Conservation (phyloP, 2,113 vertebrate genomes). For the Patagioenas fasciata region DNA sequence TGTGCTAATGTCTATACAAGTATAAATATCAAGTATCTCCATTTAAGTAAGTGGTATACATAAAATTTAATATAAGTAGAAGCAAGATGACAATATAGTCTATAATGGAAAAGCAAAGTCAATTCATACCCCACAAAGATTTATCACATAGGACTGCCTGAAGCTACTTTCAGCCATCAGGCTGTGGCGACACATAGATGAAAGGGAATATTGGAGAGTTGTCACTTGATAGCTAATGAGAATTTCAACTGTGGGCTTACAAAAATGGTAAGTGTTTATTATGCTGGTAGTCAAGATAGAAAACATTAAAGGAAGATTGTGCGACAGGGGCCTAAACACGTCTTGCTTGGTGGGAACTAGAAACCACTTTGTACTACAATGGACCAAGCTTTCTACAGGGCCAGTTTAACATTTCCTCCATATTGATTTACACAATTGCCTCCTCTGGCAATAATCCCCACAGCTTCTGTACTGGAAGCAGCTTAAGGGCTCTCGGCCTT, state of each 20-base stretch:
- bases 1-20: not conserved
- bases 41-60: not conserved
- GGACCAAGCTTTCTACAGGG: not conserved
- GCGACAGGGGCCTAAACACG: rapidly evolving
- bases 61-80: not conserved
- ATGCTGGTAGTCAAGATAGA: not conserved
- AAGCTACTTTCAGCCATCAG: not conserved
- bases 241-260: not conserved
- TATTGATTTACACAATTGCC: not conserved
- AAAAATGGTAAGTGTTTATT: not conserved
- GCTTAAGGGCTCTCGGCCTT: not conserved
- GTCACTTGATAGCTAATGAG: not conserved
- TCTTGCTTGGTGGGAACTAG: not conserved
- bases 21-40: not conserved
- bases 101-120: not conserved
- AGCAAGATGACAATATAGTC: not conserved
- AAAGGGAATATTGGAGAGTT: not conserved
- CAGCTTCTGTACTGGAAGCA: not conserved
- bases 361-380: not conserved
- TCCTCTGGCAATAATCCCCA: not conserved
- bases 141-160: not conserved
- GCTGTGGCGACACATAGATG: not conserved
- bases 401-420: not conserved
- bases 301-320: not conserved
- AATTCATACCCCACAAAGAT: not conserved